phyloP scores from a whole-genome alignment of 2,888 invertebrate species.

The Taphrorychus bicolor region DNA sequence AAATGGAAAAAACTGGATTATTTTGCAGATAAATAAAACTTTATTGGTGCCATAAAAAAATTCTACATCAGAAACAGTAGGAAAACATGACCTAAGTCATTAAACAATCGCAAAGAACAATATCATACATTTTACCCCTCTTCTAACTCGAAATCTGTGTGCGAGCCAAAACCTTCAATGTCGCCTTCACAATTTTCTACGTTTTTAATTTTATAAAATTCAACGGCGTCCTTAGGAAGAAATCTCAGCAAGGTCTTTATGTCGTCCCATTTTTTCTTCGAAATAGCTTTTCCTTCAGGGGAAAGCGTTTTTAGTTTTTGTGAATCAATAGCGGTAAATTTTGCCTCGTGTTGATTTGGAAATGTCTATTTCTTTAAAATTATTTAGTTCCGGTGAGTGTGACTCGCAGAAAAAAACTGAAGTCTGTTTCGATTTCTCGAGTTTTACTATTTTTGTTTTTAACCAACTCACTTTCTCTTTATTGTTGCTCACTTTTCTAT shows the following conservation, averaged over 20 bases:
- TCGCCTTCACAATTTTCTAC: background rate
- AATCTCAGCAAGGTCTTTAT: slow-evolving; percentile 1
- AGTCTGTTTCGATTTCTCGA: background rate
- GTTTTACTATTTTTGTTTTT: slow-evolving; percentile 5
- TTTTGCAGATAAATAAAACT: no score
- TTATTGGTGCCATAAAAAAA: no score
- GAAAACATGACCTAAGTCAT: no score
- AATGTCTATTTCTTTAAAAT: slow-evolving; percentile 1
- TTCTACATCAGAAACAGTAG: no score
- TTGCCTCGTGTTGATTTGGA: background rate
- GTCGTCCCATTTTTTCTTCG: slow-evolving; percentile 9
- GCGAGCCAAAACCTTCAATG: background rate
- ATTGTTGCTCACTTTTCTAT: slow-evolving; percentile 47
- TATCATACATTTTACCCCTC: no score
- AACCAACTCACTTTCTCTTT: slow-evolving; percentile 9
- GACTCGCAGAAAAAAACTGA: background rate
- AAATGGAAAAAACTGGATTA: no score
- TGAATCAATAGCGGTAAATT: background rate
- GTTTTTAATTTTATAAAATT: background rate
- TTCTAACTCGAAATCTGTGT: background rate
- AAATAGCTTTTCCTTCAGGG: slow-evolving; percentile 14
- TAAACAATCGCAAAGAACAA: no score
- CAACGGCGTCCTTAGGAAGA: background rate
- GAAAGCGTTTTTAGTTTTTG: background rate
- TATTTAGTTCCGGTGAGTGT: background rate